Evolutionary conservation across 64 coral and sea anemone genomes (phyloP), one percentile per base, ranked within the genome.

Genomic region (Astreopora myriophthalma): DNA sequence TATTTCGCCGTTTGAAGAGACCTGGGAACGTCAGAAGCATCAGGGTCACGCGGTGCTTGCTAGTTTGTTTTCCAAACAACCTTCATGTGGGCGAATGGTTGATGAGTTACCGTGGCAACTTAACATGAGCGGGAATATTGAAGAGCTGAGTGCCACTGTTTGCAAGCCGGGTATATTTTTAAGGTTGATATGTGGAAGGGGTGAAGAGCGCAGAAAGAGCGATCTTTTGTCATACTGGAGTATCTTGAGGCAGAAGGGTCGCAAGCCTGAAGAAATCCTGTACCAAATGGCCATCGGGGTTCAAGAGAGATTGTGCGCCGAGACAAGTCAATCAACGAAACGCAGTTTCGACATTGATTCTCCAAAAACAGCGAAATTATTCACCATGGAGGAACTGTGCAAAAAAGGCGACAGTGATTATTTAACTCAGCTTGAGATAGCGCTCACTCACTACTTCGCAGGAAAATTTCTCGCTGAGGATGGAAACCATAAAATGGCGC

Each of bases 71-170:
- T 87, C 73, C 17, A 62, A 70, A 13, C 49, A 97, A 25, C 92
- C 92, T 17, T 34, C 73, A 8, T 90, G 79, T n/a, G 30, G 61
- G 19, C 87, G 95, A 11, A 90, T 62, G 27, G 67, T 97, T 20
- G 91, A 97, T 23, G 95, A 97, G 82, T 94, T 97, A 37, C 95
- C 92, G 81, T 97, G 95, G 95, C 95, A 97, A 94, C 81, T 86
- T 13, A 80, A 69, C 63, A 88, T 97, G 24, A 48, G 91, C 32
- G 74, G 95, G 13, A 97, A 94, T 39, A 17, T 97, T 23, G 87
- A 79, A 10, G 80, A 73, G 26, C 58, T 97, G 34, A 48, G 87
- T 5, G 81, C 87, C 80, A 88, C 57, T 25, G 17, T 97, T 9
- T 90, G 79, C 8, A 71, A 91, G 8, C 95, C 91, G 3, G 39